Evolutionary conservation across 2,797 vertebrate genomes (phyloP).

Genomic region (Pithecia hirsuta): DNA sequence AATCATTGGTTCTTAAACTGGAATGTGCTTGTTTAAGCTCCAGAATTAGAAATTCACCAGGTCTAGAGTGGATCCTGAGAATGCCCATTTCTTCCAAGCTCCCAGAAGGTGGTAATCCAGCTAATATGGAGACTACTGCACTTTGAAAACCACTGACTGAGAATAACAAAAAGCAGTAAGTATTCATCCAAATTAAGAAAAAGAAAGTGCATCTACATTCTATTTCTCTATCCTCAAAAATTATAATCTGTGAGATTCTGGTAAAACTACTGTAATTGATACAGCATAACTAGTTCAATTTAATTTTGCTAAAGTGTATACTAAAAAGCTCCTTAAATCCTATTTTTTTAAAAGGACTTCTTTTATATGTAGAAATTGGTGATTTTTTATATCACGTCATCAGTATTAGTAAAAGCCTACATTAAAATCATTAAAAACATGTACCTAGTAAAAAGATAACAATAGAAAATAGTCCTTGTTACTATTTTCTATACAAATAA

Average conservation of each 20-base stretch:
- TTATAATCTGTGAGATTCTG: background rate
- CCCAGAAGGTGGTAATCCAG: background rate
- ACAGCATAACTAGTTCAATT: slow-evolving; percentile 49
- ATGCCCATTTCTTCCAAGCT: background rate
- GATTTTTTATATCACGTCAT: slow-evolving; percentile 59
- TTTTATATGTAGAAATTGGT: background rate
- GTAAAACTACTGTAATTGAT: slow-evolving; percentile 53
- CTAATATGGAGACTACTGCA: background rate
- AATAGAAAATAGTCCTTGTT: background rate
- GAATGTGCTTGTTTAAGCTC: background rate
- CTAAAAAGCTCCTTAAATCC: slow-evolving; percentile 41
- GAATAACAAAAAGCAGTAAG: background rate
- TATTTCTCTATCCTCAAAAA: background rate
- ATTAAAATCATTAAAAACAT: slow-evolving; percentile 26
- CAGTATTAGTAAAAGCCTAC: background rate
- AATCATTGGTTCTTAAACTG: background rate
- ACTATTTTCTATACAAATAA: background rate
- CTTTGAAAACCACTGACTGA: background rate
- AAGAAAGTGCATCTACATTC: slow-evolving; percentile 2
- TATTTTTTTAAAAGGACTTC: background rate
- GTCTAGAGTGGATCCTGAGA: background rate
- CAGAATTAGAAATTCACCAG: background rate
- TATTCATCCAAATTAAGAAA: background rate
- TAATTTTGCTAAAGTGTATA: slow-evolving; percentile 53
- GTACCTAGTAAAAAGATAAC: background rate